phyloP scores from a whole-genome alignment of 1,140 invertebrate genomes.

The Globodera rostochiensis region DNA sequence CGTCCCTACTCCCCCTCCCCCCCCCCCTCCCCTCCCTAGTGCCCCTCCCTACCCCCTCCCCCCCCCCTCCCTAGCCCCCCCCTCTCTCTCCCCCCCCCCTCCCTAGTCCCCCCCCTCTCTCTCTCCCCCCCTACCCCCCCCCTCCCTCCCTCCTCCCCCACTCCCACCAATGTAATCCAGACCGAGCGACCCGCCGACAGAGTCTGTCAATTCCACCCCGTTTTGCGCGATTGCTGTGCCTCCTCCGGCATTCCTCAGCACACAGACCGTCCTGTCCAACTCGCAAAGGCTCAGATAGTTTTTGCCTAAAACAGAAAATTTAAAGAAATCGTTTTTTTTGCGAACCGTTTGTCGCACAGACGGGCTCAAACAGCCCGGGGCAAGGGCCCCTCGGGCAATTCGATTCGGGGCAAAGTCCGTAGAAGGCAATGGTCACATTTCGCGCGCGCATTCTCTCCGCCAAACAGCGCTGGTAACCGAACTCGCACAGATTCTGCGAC shows the following conservation, averaged over 20 bases:
- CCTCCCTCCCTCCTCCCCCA: not conserved
- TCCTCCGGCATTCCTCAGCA: slow-evolving; percentile 28
- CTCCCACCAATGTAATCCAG: slow-evolving; percentile 24
- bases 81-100: no score
- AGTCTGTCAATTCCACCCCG: slow-evolving; percentile 6
- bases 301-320: slow-evolving; percentile 38
- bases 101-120: not conserved
- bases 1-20: no score
- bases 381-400: slow-evolving; percentile 37
- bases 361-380: slow-evolving; percentile 46
- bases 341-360: slow-evolving; percentile 54
- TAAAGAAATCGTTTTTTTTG: not conserved
- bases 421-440: slow-evolving; percentile 49
- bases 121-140: not conserved
- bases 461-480: slow-evolving; percentile 49
- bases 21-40: no score
- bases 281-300: slow-evolving; percentile 48
- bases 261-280: slow-evolving; percentile 38
- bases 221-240: not conserved
- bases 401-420: slow-evolving; percentile 38
- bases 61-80: no score
- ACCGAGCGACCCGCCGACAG: slow-evolving; percentile 15
- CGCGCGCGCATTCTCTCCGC: slow-evolving; percentile 29
- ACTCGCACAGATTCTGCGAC: slow-evolving; percentile 57
- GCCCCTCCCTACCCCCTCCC: no score